Evolutionary conservation across 2,113 vertebrate genomes (phyloP).

Genomic region (Pao palembangensis): DNA sequence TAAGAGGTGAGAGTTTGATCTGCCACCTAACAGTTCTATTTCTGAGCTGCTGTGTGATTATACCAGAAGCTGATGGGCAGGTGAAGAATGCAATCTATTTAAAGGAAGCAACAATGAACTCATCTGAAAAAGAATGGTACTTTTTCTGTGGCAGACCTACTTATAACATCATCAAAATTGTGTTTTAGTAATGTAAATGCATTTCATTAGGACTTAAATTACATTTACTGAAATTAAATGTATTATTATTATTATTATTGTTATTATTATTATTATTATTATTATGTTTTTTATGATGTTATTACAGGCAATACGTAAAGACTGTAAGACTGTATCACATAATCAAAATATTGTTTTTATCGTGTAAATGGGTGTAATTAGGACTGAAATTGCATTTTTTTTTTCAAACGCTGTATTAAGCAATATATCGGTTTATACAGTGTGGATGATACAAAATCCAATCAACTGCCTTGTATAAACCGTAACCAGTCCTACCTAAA

Average conservation of each 20-base stretch:
- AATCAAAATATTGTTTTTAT: not conserved
- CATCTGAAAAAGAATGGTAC: slow-evolving; percentile 38
- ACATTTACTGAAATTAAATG: too few species aligned
- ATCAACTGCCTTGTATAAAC: too few species aligned
- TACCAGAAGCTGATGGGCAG: slow-evolving; percentile 57
- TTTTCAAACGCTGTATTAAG: not conserved
- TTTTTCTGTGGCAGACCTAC: slow-evolving; percentile 2
- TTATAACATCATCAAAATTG: not conserved
- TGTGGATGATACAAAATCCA: too few species aligned
- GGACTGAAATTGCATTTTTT: not conserved
- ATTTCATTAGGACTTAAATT: not conserved
- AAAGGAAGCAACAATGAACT: slow-evolving; percentile 49
- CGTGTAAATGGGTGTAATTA: not conserved
- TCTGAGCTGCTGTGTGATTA: slow-evolving; percentile 64
- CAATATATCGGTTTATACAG: not conserved
- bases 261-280: too few species aligned
- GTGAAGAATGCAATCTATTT: slow-evolving; percentile 64
- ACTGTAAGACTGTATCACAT: not conserved
- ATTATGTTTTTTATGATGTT: too few species aligned
- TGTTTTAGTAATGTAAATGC: not conserved
- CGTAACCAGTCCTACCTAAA: too few species aligned
- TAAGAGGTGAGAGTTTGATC: slow-evolving; percentile 78
- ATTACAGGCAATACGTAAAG: not conserved
- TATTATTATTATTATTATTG: too few species aligned
- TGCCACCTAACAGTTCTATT: slow-evolving; percentile 73